These are phyloP conservation scores for Camponotus floridanus DNA, from an alignment of 1,140 invertebrate genomes.

Conservation along the genomic window DNA sequence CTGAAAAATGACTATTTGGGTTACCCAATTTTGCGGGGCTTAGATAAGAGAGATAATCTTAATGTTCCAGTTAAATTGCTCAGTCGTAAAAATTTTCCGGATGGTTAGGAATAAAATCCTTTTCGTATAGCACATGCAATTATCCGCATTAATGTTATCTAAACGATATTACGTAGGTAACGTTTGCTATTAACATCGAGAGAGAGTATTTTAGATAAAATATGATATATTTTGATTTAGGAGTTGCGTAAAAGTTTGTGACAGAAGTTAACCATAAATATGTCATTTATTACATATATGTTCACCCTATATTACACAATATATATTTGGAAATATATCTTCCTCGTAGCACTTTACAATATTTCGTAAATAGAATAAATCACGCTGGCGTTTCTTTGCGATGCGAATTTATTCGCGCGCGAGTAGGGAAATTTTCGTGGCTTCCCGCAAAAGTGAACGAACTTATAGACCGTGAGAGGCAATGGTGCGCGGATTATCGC, in stretches of 20 bases:
- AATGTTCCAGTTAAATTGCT: slow-evolving; percentile 19
- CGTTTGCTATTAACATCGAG: no score
- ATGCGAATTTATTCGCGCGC: slow-evolving; percentile 26
- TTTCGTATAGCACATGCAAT: background rate
- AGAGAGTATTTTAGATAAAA: background rate
- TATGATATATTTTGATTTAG: background rate
- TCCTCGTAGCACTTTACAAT: slow-evolving; percentile 23
- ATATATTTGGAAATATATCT: background rate
- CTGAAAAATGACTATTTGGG: slow-evolving; percentile 47
- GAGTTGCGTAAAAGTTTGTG: background rate
- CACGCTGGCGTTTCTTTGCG: slow-evolving; percentile 24
- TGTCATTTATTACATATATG: slow-evolving; percentile 22
- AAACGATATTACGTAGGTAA: background rate
- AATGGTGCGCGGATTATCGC: slow-evolving; percentile 50
- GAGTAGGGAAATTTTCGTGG: slow-evolving; percentile 6
- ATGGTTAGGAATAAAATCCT: slow-evolving; percentile 6
- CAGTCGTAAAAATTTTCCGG: background rate
- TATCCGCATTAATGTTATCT: background rate
- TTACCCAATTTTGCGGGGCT: slow-evolving; percentile 40
- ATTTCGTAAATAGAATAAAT: slow-evolving; percentile 57
- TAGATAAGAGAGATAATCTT: slow-evolving; percentile 36
- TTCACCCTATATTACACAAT: background rate
- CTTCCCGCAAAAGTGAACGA: slow-evolving; percentile 27
- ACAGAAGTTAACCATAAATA: slow-evolving; percentile 18
- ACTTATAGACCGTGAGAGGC: slow-evolving; percentile 34